Evolutionary conservation across 2,888 invertebrate species (phyloP), one percentile per base, ranked within the genome.

Genomic region (Deilephila elpenor): DNA sequence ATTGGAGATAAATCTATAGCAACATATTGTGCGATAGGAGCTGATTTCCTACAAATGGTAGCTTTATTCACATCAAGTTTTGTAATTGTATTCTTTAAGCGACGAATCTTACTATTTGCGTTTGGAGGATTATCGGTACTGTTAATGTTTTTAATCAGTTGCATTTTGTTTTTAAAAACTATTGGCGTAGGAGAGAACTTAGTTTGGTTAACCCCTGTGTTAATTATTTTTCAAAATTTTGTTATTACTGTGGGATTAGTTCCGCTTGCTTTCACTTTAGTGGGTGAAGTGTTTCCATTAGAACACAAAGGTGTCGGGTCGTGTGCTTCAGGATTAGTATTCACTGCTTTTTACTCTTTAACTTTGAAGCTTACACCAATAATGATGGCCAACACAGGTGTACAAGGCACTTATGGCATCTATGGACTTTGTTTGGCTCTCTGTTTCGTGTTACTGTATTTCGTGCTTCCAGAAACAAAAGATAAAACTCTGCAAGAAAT

Each of bases 201-300:
- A 5, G 59, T 76, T 0, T 88, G 86, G 87, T 44, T 85, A 5
- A 80, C 79, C 17, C 83, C 88, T 5, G 71, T 76, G 14, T 20
- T 86, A 11, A 77, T 88, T 59, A 73, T 88, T 8, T 72, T 85
- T 5, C 82, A 84, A 51, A 80, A 75, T 72, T 82, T 87, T 61
- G 56, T 86, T 0, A 77, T 82, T 0, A 82, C 84, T 73, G 44
- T 85, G 5, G 81, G 87, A 25, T 32, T 88, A 0, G 76, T 83
- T n/a, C 86, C 88, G 4, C 74, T 84, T 4, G 73, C 79, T 4
- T 88, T 82, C 80, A 75, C 81, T 1, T 64, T 88, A 34, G 74
- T 81, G 5, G 81, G 84, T 0, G 89, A 89, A 81, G 78, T 88
- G 61, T 85, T 88, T 75, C 88, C 89, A 17, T 77, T 89, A 44